Conservation (phyloP, 2,113 vertebrate species). For the Apodemus sylvaticus region DNA sequence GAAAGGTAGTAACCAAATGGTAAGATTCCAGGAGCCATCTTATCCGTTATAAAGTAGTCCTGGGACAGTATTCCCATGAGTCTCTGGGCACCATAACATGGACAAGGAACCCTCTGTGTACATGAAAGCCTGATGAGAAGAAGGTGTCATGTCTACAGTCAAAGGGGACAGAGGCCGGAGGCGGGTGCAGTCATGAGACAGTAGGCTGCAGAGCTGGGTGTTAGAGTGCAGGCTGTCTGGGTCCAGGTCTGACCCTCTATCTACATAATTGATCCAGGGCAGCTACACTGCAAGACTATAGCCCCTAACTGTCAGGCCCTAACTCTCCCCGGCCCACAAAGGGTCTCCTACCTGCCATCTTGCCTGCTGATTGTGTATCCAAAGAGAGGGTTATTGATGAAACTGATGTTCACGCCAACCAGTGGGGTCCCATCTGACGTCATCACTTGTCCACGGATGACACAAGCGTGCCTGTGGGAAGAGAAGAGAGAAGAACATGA, state of each 20-base stretch:
- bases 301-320: accelerated
- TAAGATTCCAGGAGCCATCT: not conserved
- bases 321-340: not conserved
- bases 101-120: not conserved
- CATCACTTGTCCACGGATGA: slow-evolving; percentile 98
- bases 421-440: slow-evolving; percentile 97
- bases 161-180: not conserved
- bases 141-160: not conserved
- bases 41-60: not conserved
- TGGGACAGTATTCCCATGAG: not conserved
- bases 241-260: not conserved
- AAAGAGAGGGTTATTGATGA: slow-evolving; percentile 93
- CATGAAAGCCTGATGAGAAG: not conserved
- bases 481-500: slow-evolving; percentile 27
- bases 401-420: slow-evolving; percentile 99
- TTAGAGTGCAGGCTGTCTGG: not conserved
- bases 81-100: not conserved
- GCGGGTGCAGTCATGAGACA: not conserved
- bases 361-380: slow-evolving; percentile 97
- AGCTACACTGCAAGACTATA: not conserved
- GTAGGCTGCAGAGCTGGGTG: not conserved
- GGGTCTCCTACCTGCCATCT: slow-evolving; percentile 93
- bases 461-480: slow-evolving; percentile 92
- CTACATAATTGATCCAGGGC: accelerated
- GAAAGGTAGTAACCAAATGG: not conserved